These are phyloP conservation scores for Zaprionus africanus DNA, from an alignment of 1,140 invertebrate genomes.

Conservation along the genomic window DNA sequence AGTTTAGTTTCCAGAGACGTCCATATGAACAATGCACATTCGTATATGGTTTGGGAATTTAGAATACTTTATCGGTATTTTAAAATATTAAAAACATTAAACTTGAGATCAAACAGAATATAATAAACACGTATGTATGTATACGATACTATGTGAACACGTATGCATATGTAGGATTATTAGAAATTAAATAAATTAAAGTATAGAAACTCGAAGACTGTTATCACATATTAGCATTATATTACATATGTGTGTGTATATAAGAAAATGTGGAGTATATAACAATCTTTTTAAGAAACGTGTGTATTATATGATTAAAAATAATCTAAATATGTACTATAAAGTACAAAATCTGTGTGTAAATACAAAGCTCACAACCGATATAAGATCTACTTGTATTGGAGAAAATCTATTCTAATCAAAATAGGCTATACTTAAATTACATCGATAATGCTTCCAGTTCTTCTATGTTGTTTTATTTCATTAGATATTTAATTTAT, in stretches of 20 bases:
- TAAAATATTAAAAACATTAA: too few species aligned
- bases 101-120: neutral
- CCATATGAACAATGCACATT: neutral
- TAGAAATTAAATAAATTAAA: slow-evolving; percentile 53
- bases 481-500: slow-evolving; percentile 32
- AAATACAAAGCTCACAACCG: neutral
- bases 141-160: slow-evolving; percentile 1
- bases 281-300: neutral
- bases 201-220: slow-evolving; percentile 62
- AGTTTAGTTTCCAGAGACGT: neutral
- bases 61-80: too few species aligned
- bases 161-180: slow-evolving; percentile 55
- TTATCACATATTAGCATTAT: slow-evolving; percentile 53
- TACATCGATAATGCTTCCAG: slow-evolving; percentile 62
- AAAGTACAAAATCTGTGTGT: too few species aligned
- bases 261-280: neutral
- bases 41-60: too few species aligned
- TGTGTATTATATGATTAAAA: neutral
- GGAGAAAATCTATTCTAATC: slow-evolving; percentile 36
- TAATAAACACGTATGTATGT: slow-evolving; percentile 11
- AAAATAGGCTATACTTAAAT: slow-evolving; percentile 35
- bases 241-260: slow-evolving; percentile 3
- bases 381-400: too few species aligned
- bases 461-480: slow-evolving; percentile 53
- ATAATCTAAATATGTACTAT: neutral